phyloP scores from a whole-genome alignment of 53 echinoderm and acorn worm species.

The Stichopus horrens region DNA sequence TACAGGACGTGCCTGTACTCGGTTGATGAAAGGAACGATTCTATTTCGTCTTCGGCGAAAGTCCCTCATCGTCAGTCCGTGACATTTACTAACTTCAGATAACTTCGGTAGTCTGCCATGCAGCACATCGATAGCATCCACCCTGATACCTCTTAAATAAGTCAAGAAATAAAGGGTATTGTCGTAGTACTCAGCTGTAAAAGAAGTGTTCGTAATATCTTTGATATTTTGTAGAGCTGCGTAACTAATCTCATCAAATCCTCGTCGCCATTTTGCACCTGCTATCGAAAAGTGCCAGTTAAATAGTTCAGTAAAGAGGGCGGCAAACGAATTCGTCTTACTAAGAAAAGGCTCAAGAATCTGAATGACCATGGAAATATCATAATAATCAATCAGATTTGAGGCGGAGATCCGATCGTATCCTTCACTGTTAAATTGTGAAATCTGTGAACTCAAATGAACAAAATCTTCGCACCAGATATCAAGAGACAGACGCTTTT shows the following conservation, averaged over 20 bases:
- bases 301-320: slow-evolving; percentile 13
- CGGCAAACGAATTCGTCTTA: not conserved
- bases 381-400: slow-evolving; percentile 4
- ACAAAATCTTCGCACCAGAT: slow-evolving; percentile 10
- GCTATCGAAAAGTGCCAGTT: not conserved
- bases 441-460: not conserved
- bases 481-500: slow-evolving; percentile 3
- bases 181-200: slow-evolving; percentile 46
- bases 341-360: not conserved
- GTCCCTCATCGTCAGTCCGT: slow-evolving; percentile 61
- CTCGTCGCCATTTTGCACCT: not conserved
- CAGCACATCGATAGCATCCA: not conserved
- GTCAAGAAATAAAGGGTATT: slow-evolving; percentile 63
- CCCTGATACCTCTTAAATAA: slow-evolving; percentile 58
- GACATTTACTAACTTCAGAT: slow-evolving; percentile 45
- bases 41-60: slow-evolving; percentile 59
- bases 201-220: not conserved
- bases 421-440: not conserved
- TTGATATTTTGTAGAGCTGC: not conserved
- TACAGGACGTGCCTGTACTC: not conserved
- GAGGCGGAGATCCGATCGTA: slow-evolving; percentile 34
- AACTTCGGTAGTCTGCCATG: slow-evolving; percentile 28
- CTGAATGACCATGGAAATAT: not conserved
- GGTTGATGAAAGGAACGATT: slow-evolving; percentile 53
- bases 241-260: not conserved